Evolutionary conservation across 53 echinoderm and acorn worm species (phyloP).

Genomic region (Paracentrotus lividus): DNA sequence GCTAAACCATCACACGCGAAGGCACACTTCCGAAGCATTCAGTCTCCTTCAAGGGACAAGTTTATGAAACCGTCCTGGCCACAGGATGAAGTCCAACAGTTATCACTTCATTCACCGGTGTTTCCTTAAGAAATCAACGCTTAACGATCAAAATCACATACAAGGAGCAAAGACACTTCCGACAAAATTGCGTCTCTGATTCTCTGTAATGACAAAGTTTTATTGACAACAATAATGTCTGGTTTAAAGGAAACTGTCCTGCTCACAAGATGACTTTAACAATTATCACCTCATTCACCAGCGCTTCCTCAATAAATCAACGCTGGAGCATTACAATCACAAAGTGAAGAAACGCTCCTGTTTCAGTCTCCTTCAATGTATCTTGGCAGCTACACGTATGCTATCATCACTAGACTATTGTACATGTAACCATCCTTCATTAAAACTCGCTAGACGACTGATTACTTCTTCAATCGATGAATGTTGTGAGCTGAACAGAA

Average conservation of each 20-base stretch:
- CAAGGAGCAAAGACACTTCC: too few species aligned
- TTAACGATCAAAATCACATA: too few species aligned
- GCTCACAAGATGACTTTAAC: background rate
- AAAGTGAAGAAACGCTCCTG: background rate
- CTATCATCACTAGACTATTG: background rate
- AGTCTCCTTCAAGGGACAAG: background rate
- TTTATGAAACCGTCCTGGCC: too few species aligned
- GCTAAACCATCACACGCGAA: background rate
- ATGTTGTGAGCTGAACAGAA: background rate
- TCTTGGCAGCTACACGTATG: background rate
- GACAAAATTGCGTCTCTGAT: too few species aligned
- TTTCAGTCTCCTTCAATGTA: background rate
- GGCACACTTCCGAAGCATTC: background rate
- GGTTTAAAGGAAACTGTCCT: background rate
- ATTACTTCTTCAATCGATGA: background rate
- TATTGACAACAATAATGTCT: too few species aligned
- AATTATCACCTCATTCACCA: conserved; percentile 26
- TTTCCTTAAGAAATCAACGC: too few species aligned
- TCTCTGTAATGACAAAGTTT: too few species aligned
- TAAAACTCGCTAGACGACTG: background rate
- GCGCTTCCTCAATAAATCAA: conserved; percentile 20
- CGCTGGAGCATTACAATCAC: background rate
- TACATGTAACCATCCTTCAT: background rate
- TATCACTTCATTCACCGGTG: too few species aligned
- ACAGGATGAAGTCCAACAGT: too few species aligned